These are phyloP conservation scores for Anarhynchus alexandrinus DNA, from an alignment of 2,113 vertebrate species.

Conservation along the genomic window DNA sequence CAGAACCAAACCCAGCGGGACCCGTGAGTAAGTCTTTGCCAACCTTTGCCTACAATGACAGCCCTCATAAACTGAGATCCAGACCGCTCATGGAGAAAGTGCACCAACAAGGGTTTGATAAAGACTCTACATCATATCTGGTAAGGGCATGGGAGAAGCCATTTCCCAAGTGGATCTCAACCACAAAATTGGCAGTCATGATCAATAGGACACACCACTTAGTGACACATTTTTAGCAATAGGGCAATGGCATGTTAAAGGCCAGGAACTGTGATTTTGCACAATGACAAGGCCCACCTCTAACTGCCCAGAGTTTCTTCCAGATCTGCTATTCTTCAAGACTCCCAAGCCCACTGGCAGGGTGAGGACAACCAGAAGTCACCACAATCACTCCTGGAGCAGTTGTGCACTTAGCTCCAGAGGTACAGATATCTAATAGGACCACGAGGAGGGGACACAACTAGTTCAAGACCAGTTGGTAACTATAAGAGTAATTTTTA, in stretches of 20 bases:
- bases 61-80: not conserved
- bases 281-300: not conserved
- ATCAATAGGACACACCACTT: not conserved
- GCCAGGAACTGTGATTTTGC: not conserved
- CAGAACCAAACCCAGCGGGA: not conserved
- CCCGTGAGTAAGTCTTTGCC: not conserved
- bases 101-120: not conserved
- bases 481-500: not conserved
- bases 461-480: not conserved
- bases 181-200: not conserved
- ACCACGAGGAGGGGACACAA: not conserved
- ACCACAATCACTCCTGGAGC: not conserved
- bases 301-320: not conserved
- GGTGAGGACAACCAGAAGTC: not conserved
- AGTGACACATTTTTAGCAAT: not conserved
- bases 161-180: not conserved
- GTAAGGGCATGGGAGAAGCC: not conserved
- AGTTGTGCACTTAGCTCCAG: not conserved
- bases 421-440: accelerated
- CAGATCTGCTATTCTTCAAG: not conserved
- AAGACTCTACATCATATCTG: not conserved
- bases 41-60: not conserved
- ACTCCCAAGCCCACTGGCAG: not conserved
- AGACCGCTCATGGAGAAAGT: not conserved
- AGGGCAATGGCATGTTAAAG: not conserved